Evolutionary conservation across 2,888 invertebrate species (phyloP).

Genomic region (Oscheius myriophilus): DNA sequence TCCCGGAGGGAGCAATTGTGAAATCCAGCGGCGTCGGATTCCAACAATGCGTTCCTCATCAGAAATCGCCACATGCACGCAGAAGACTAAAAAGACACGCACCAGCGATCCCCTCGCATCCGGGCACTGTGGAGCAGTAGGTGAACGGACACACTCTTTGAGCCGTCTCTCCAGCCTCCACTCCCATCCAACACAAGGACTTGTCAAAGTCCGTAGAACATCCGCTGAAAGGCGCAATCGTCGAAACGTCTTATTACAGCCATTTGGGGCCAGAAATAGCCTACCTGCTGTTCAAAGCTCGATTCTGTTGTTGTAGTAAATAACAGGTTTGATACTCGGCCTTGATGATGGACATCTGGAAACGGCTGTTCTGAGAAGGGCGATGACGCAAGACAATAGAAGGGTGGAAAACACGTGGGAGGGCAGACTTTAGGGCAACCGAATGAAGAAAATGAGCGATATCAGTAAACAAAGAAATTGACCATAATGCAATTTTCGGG

Average conservation of each 20-base stretch:
- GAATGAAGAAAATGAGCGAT: background rate
- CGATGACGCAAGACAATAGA: slow-evolving; percentile 5
- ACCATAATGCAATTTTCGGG: no score
- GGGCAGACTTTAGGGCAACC: background rate
- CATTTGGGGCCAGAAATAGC: background rate
- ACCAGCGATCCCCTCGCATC: slow-evolving; percentile 64
- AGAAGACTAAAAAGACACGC: slow-evolving; percentile 17
- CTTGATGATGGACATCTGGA: slow-evolving; percentile 32
- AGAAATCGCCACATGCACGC: slow-evolving; percentile 23
- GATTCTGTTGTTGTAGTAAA: slow-evolving; percentile 20
- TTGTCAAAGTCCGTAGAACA: slow-evolving; percentile 63
- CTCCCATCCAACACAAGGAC: slow-evolving; percentile 65
- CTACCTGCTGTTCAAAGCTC: slow-evolving; percentile 19
- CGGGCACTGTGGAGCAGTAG: slow-evolving; percentile 64
- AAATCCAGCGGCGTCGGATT: slow-evolving; percentile 10
- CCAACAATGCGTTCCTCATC: no score
- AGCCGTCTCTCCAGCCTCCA: slow-evolving; percentile 53
- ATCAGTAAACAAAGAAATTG: background rate
- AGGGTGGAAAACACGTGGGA: background rate
- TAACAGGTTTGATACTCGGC: slow-evolving; percentile 30
- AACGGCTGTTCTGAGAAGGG: slow-evolving; percentile 15
- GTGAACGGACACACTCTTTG: slow-evolving; percentile 66
- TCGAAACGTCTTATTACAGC: background rate
- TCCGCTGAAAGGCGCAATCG: slow-evolving; percentile 31
- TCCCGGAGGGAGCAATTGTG: slow-evolving; percentile 27